Evolutionary conservation across 2,888 invertebrate genomes (phyloP).

Genomic region (Ypsolopha scabrella): DNA sequence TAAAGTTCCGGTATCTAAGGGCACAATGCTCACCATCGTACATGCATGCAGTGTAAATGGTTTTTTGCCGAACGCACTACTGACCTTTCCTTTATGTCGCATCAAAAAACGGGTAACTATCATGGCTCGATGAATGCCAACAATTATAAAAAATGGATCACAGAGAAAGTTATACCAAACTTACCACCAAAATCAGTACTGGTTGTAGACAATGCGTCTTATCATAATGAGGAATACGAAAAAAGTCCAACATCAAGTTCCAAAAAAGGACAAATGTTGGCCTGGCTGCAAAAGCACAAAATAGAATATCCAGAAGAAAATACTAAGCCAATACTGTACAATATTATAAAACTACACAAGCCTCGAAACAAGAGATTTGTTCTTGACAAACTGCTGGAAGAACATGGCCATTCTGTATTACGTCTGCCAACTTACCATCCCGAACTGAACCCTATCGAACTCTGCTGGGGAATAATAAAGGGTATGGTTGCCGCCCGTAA

Average conservation of each 20-base stretch:
- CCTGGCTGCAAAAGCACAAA: conserved; percentile 1
- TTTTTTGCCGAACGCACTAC: not conserved
- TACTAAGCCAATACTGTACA: conserved; percentile 6
- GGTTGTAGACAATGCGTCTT: too few species aligned
- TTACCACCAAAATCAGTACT: too few species aligned
- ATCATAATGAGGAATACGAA: too few species aligned
- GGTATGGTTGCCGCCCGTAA: not conserved
- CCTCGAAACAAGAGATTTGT: conserved; percentile 5
- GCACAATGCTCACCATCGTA: not conserved
- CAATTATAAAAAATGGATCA: too few species aligned
- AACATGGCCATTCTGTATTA: conserved; percentile 6
- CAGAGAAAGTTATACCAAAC: too few species aligned
- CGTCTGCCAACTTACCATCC: conserved; percentile 8
- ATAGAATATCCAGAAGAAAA: conserved; percentile 1
- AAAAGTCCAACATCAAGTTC: conserved; percentile 4
- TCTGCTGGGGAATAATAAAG: conserved; percentile 9
- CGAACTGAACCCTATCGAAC: conserved; percentile 9
- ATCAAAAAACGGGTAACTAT: too few species aligned
- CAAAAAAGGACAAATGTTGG: conserved; percentile 1
- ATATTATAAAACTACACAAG: conserved; percentile 6
- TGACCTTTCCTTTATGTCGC: not conserved
- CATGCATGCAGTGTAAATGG: not conserved
- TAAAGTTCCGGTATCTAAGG: not conserved
- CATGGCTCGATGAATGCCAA: too few species aligned
- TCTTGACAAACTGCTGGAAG: conserved; percentile 8